Evolutionary conservation across 2,797 vertebrate species (phyloP).

Genomic region (Lutjanus campechanus): DNA sequence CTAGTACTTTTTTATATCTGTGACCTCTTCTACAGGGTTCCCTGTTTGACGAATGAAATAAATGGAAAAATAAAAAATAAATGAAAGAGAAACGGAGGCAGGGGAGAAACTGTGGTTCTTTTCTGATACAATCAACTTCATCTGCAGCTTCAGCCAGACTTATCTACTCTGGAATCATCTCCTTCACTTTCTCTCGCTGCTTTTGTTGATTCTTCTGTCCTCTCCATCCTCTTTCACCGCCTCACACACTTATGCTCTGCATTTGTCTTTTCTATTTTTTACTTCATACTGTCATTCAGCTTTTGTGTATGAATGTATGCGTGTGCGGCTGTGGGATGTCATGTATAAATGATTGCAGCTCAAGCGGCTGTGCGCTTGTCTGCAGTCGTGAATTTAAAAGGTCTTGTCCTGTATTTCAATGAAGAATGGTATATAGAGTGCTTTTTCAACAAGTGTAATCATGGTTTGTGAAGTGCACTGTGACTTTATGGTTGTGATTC

Average conservation of each 20-base stretch:
- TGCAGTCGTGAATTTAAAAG: constrained; percentile 28
- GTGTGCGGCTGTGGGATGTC: background rate
- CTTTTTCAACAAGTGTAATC: background rate
- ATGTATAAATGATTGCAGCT: constrained; percentile 28
- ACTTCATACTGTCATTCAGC: constrained; percentile 2
- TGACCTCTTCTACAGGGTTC: background rate
- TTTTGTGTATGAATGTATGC: constrained; percentile 16
- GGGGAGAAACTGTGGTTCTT: constrained; percentile 1
- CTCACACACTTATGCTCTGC: constrained; percentile 6
- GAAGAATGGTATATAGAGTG: background rate
- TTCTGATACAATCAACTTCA: constrained; percentile 18
- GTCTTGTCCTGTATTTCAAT: background rate
- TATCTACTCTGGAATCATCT: constrained; percentile 7
- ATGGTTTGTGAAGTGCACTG: background rate
- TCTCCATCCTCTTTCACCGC: constrained; percentile 2
- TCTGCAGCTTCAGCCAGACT: constrained; percentile 9
- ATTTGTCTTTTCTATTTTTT: constrained; percentile 5
- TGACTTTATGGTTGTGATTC: constrained; percentile 10
- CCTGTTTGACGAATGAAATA: background rate
- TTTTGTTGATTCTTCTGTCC: constrained; percentile 3
- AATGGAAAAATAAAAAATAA: background rate
- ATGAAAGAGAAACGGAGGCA: background rate
- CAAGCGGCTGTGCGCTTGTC: constrained; percentile 16
- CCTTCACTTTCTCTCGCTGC: background rate
- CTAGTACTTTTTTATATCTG: background rate